Percentiles rank a stretch among this genome's conserved stretches.
phyloP scores from a whole-genome alignment of 2,797 vertebrate species.

The Pangasius sanitwongsei region DNA sequence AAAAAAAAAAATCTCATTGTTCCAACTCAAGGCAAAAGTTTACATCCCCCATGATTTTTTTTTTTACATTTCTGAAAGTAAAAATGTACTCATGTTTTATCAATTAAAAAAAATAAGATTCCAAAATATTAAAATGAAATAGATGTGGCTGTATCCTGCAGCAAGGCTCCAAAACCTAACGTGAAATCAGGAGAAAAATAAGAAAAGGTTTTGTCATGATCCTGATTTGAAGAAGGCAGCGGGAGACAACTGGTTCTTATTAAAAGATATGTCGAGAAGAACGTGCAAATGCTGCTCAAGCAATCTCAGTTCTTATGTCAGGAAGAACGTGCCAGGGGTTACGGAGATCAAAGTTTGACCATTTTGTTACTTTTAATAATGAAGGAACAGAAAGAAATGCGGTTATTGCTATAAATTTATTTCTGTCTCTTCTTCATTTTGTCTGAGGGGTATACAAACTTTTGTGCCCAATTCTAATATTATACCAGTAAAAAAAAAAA shows the following conservation, averaged over 20 bases:
- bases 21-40: background rate
- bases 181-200: background rate
- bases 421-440: background rate
- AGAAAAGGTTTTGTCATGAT: background rate
- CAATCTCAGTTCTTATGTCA: background rate
- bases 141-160: too few species aligned
- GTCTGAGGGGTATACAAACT: background rate
- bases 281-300: background rate
- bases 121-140: background rate
- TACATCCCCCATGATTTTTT: background rate
- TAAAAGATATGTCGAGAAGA: background rate
- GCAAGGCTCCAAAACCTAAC: background rate
- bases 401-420: background rate
- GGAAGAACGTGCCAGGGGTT: background rate
- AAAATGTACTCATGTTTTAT: background rate
- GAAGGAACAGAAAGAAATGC: background rate
- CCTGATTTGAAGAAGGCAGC: background rate
- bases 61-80: background rate
- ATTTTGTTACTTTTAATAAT: background rate
- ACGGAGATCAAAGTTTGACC: background rate
- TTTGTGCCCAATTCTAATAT: background rate
- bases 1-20: background rate
- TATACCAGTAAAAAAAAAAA: background rate
- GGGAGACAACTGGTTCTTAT: background rate
- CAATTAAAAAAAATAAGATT: background rate